Evolutionary conservation across 2,797 vertebrate species (phyloP), one percentile per base, ranked within the genome.

Genomic region (Gymnothorax javanicus): DNA sequence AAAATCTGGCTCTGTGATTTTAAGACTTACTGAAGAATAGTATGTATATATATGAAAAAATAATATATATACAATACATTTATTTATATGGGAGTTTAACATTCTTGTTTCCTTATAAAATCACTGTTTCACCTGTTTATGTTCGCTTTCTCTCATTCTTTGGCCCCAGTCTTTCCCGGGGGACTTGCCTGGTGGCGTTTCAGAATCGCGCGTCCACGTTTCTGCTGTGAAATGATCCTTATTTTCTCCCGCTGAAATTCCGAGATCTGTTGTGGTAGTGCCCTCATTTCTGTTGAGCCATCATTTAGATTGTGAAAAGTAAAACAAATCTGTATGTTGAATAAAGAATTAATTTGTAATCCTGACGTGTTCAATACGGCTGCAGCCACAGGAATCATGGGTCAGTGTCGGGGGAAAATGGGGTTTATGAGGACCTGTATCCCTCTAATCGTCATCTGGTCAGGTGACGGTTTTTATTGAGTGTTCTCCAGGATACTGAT

Each of bases 261-360:
- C 94, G 93, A 93, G 95, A 94, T 96, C 95, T 95, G 95, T 96
- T 96, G 96, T 97, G 94, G 95, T 96, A 97, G 96, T 95, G 96
- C 93, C 52, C 91, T 95, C 96, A 97, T 97, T 97, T 96, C 67
- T 95, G 95, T 96, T 95, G 96, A 96, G 96, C 91, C 95, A 95
- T 96, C 95, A 96, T 96, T 95, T 96, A 96, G 95, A 97, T 94
- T 96, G 96, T 96, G 95, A 95, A 95, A 93, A 94, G 91, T 94
- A 88, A 89, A 88, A 89, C 90, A 88, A 89, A 91, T 85, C 91
- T 96, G 94, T 96, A 96, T 96, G 96, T 96, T 95, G 93, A 96
- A 96, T 96, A 96, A 97, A 97, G 93, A 93, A 96, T 95, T 95
- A 94, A 96, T 97, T 96, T 97, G 96, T 96, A 91, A 43, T 89